A percentile compares a stretch with the other conserved stretches of the same genome.
These are phyloP conservation scores for Promerops cafer DNA, from an alignment of 2,113 vertebrate species.

Conservation along the genomic window DNA sequence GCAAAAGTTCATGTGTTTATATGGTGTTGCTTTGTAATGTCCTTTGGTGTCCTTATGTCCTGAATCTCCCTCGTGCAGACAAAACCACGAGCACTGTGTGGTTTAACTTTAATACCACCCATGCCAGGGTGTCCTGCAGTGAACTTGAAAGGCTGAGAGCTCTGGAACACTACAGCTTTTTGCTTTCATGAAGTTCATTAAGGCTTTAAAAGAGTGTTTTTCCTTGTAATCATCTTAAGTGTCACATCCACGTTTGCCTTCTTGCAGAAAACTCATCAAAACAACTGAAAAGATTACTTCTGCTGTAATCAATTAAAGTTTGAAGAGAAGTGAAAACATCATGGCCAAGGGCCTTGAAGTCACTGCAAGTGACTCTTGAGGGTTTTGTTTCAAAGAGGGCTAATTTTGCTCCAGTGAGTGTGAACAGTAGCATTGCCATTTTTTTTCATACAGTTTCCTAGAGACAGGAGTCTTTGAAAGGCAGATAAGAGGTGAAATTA, in stretches of 20 bases:
- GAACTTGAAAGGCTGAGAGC: background rate
- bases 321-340: background rate
- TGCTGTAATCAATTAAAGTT: slow-evolving; percentile 1
- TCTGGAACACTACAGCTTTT: background rate
- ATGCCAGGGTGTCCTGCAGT: background rate
- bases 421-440: background rate
- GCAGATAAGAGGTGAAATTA: background rate
- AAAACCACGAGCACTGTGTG: background rate
- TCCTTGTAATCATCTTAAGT: background rate
- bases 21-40: background rate
- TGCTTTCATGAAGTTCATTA: slow-evolving; percentile 2
- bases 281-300: slow-evolving; percentile 15
- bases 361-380: background rate
- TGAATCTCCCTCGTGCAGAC: background rate
- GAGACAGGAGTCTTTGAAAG: slow-evolving; percentile 8
- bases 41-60: background rate
- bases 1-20: background rate
- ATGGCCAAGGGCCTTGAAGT: background rate
- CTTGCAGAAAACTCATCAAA: slow-evolving; percentile 10
- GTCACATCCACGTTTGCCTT: background rate
- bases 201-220: slow-evolving; percentile 19
- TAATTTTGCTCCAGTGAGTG: background rate
- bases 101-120: background rate
- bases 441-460: slow-evolving; percentile 16
- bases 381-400: slow-evolving; percentile 12